These are phyloP conservation scores for Alloplasta piceator DNA, from an alignment of 2,888 invertebrate genomes.

Conservation along the genomic window DNA sequence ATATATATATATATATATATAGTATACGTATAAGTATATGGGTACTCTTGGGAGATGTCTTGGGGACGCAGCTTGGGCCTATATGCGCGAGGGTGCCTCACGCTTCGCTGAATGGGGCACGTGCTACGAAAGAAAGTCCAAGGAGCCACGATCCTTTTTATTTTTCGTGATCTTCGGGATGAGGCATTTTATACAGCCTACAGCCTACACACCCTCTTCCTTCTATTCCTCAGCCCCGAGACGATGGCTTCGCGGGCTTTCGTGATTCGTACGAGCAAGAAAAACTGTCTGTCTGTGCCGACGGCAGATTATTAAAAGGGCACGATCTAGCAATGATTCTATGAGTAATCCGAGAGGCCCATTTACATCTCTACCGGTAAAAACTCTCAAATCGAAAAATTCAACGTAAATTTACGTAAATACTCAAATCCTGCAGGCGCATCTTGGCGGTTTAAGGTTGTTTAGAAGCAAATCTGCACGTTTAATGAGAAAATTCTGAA, in stretches of 20 bases:
- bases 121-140: conserved; percentile 73
- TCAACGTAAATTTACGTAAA: too few relatives aligned
- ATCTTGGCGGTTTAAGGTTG: too few relatives aligned
- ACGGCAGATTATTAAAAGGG: too few relatives aligned
- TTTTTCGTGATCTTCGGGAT: conserved; percentile 62
- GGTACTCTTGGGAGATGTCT: background rate
- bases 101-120: conserved; percentile 78
- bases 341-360: too few relatives aligned
- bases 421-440: too few relatives aligned
- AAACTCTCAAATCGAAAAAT: too few relatives aligned
- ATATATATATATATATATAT: too few relatives aligned
- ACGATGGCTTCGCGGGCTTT: conserved; percentile 37
- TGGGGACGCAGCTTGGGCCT: conserved; percentile 50
- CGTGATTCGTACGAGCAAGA: conserved; percentile 26
- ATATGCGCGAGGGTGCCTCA: conserved; percentile 78
- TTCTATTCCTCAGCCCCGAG: background rate
- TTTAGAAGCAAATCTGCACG: too few relatives aligned
- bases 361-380: too few relatives aligned
- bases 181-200: conserved; percentile 45
- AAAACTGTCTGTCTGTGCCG: conserved; percentile 53
- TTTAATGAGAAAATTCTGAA: too few relatives aligned
- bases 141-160: conserved; percentile 48
- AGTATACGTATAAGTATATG: background rate
- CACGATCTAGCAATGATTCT: too few relatives aligned
- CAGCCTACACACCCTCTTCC: conserved; percentile 5